These are phyloP conservation scores for Oryzias celebensis DNA, from an alignment of 2,113 vertebrate genomes.

Conservation along the genomic window DNA sequence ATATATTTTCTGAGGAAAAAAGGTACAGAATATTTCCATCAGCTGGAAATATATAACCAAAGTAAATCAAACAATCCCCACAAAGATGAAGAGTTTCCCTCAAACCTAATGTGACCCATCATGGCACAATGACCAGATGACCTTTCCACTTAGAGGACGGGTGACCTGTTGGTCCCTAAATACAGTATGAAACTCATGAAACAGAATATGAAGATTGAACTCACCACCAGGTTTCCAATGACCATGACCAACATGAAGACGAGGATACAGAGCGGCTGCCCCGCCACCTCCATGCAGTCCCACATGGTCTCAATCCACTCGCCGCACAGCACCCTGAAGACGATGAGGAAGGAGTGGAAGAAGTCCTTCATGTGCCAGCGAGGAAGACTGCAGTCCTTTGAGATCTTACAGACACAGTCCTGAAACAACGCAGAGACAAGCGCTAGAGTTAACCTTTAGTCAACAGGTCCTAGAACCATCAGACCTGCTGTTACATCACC, in stretches of 20 bases:
- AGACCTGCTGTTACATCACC: conserved; percentile 9
- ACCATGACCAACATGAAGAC: conserved; percentile 96
- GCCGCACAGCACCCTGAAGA: conserved; percentile 93
- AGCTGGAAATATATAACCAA: no score
- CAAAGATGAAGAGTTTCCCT: no score
- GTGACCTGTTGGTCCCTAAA: no score
- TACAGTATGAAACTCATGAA: no score
- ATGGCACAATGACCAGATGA: no score
- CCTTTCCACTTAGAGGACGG: no score
- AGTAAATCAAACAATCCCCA: no score
- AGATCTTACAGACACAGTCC: conserved; percentile 86
- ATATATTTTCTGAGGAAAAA: no score
- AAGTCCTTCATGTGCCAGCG: conserved; percentile 98
- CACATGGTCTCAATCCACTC: conserved; percentile 99
- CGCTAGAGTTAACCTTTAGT: not conserved
- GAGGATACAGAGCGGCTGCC: conserved; percentile 82
- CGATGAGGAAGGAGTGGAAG: conserved; percentile 91
- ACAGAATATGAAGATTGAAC: conserved; percentile 49
- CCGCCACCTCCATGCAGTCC: conserved; percentile 90
- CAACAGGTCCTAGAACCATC: not conserved
- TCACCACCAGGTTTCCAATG: conserved; percentile 96
- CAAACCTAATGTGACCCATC: no score
- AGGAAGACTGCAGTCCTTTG: conserved; percentile 82
- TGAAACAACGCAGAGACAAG: not conserved
- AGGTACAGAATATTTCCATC: no score